Evolutionary conservation across 2,888 invertebrate genomes (phyloP).

Genomic region (Spilosoma lubricipeda): DNA sequence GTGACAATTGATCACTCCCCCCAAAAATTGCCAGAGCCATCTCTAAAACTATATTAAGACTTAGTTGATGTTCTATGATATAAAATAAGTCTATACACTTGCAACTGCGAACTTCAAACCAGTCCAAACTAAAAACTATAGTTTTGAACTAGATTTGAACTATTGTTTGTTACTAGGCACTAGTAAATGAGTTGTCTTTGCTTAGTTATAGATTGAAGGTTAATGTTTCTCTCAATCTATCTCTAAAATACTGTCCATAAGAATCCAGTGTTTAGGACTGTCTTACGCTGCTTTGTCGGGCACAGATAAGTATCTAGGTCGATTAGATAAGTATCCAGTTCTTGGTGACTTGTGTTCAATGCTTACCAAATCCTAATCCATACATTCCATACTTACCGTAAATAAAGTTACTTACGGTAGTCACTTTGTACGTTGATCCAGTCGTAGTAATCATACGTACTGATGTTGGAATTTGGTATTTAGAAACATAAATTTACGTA

Average conservation of each 20-base stretch:
- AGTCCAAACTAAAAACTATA: not conserved
- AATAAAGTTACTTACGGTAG: not conserved
- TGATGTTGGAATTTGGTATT: not conserved
- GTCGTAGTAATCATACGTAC: not conserved
- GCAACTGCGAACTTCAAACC: not conserved
- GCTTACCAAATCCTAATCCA: not conserved
- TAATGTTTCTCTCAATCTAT: not conserved
- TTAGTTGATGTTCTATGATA: not conserved
- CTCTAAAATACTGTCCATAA: not conserved
- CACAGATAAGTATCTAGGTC: not conserved
- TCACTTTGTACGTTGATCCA: slow-evolving; percentile 17
- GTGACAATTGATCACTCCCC: slow-evolving; percentile 1
- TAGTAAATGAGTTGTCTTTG: not conserved
- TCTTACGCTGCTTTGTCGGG: too few relatives aligned
- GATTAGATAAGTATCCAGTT: not conserved
- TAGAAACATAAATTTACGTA: not conserved
- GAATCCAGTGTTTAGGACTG: not conserved
- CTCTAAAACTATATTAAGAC: not conserved
- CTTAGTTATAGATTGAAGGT: not conserved
- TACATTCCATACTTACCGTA: not conserved
- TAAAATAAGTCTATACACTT: not conserved
- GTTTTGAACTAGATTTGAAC: not conserved
- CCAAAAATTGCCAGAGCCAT: not conserved
- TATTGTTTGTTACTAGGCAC: not conserved
- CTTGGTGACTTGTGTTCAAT: not conserved